phyloP scores from a whole-genome alignment of 2,797 vertebrate species.

The Alectoris magna region DNA sequence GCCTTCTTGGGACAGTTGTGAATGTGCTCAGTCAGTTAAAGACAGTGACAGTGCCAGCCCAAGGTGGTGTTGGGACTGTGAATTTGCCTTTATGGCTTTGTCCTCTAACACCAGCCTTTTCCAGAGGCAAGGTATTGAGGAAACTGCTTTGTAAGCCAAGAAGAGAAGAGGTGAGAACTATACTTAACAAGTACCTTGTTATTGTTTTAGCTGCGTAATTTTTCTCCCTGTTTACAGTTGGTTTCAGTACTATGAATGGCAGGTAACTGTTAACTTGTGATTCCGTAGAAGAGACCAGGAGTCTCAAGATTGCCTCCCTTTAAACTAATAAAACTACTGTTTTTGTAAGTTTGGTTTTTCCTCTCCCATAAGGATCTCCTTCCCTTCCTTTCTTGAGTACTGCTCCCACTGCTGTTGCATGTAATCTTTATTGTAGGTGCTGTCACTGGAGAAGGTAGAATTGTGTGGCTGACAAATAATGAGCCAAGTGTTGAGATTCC shows the following conservation, averaged over 20 bases:
- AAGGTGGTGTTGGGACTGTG: not conserved
- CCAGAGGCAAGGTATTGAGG: not conserved
- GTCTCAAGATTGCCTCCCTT: not conserved
- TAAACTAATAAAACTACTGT: not conserved
- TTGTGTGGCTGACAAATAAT: not conserved
- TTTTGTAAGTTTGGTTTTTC: not conserved
- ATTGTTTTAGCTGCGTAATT: not conserved
- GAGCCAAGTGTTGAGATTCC: not conserved
- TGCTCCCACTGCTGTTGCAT: not conserved
- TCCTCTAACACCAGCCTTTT: not conserved
- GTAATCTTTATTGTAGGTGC: not conserved
- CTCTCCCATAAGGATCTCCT: fast-evolving
- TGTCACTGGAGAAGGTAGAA: not conserved
- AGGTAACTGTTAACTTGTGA: not conserved
- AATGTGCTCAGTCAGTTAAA: not conserved
- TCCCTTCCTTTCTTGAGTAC: not conserved
- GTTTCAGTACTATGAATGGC: not conserved
- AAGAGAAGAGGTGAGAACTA: not conserved
- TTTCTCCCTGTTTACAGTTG: not conserved
- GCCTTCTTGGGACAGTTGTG: not conserved
- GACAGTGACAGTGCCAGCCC: not conserved
- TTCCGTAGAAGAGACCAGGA: fast-evolving
- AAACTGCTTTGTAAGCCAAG: not conserved
- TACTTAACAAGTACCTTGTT: not conserved
- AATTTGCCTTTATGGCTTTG: not conserved